Percentiles rank a stretch among this genome's conserved stretches.
phyloP scores from a whole-genome alignment of 2,888 invertebrate genomes.

The Lissonota sp. region DNA sequence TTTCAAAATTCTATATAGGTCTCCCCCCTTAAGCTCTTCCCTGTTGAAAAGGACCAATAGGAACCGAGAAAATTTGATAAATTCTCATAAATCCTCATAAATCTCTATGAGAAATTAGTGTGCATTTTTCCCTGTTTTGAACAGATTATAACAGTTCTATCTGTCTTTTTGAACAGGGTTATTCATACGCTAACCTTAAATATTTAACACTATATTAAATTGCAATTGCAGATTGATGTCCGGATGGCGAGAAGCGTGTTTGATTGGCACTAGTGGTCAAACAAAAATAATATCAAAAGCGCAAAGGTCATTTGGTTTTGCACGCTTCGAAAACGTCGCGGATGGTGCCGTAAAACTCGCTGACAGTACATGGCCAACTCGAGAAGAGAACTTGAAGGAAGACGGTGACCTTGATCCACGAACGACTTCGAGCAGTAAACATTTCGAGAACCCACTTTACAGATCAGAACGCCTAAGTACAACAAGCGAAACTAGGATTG shows the following conservation, averaged over 20 bases:
- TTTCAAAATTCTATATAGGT: too few relatives aligned
- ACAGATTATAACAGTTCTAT: too few relatives aligned
- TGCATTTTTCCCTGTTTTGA: too few relatives aligned
- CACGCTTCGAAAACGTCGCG: slow-evolving; percentile 80
- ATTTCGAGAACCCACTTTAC: slow-evolving; percentile 81
- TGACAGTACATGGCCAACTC: slow-evolving; percentile 17
- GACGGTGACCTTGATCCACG: slow-evolving; percentile 40
- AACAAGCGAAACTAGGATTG: neutral
- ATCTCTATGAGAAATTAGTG: too few relatives aligned
- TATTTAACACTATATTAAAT: neutral
- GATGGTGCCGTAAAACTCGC: slow-evolving; percentile 79
- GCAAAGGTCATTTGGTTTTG: slow-evolving; percentile 76
- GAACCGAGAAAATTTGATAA: too few relatives aligned
- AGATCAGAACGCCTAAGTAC: slow-evolving; percentile 70
- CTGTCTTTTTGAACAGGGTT: too few relatives aligned
- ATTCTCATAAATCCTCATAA: too few relatives aligned
- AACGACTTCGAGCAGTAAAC: slow-evolving; percentile 65
- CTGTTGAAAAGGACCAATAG: too few relatives aligned
- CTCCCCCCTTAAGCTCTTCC: too few relatives aligned
- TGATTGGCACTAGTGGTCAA: slow-evolving; percentile 65
- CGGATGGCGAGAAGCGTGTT: slow-evolving; percentile 69
- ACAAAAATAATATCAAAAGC: slow-evolving; percentile 59
- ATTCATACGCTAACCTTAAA: too few relatives aligned
- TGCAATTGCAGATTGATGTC: slow-evolving; percentile 69
- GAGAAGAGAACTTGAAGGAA: slow-evolving; percentile 29